Base-by-base conservation (phyloP, 2,797 vertebrate genomes). In the Sebastes kiyomatsui region DNA sequence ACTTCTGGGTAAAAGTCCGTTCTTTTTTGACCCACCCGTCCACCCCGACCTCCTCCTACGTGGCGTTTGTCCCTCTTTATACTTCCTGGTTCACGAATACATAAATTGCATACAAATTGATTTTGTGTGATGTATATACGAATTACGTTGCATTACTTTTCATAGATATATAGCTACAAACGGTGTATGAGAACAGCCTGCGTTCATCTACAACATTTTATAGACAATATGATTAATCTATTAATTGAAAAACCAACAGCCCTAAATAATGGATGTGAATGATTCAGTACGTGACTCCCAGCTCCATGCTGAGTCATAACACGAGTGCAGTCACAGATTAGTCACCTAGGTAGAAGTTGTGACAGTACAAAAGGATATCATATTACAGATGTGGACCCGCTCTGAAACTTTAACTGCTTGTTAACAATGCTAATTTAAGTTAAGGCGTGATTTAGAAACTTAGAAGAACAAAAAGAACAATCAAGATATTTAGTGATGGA, bases 211-310 rank as follows among this genome's bases (percentile, higher is more conserved):
- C 27, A 32, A 18, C 11, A 22, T 13, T 46, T 28, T 8, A 33
- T 10, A 4, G 6, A 49, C 11, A 56, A 49, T n/a, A 65, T 66
- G 4, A 79, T 69, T 22, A 27, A 81, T 71, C 55, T 64, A 49
- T 74, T 49, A 20, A 61, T 7, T 64, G 13, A 71, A 60, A 30
- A 52, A 68, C 79, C 27, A 46, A n/a, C 52, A 56, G 38, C 52
- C 23, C 5, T 77, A 55, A 83, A 85, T 85, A 78, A 85, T 61
- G 73, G 6, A 84, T 38, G 23, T 9, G 9, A 70, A 35, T 58
- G 66, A 90, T 69, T 74, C 71, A 59, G 14, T 77, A 52, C 28
- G 25, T 80, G 81, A 73, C 65, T 80, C 70, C 13, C 16, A 59
- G 67, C 64, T 75, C 65, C 33, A 62, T 18, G 60, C 62, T 59